Base-by-base conservation (phyloP, 1,140 invertebrate genomes). In the Drosophila triauraria region DNA sequence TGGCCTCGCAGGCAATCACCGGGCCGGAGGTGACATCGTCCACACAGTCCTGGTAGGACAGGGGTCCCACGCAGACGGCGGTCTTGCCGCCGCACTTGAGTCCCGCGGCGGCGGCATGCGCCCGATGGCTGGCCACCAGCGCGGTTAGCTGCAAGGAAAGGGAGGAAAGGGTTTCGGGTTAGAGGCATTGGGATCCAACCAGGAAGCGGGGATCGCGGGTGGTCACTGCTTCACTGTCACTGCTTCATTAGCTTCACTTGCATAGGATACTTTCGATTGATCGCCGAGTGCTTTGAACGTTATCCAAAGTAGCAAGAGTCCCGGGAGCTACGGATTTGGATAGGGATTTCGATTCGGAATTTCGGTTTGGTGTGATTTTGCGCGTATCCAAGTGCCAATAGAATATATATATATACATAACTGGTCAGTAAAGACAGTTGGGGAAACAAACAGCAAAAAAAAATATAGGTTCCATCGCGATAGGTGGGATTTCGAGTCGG, bases 251-350 rank as follows among this genome's bases (percentile, higher is more conserved):
- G 75, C 70, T 48, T 70, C 85, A 88, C 85, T 88, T 88, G 85
- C 85, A 88, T 88, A 85, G 50, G 85, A 64, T 81, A 82, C 68
- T 67, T 90, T 81, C 62, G 85, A 82, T 63, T 90, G 64, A 50
- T 87, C 85, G 75, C 82, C 75, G 75, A 88, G 65, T 59, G 85
- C 78, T 90, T 75, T 90, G 60, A 75, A 75, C 47, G 85, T 75
- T 85, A 90, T 88, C 85, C 85, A 88, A 90, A 88, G 75, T 61
- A 90, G 50, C 64, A 88, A 85, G 70, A 88, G 51, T 84, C 75
- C 85, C 78, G 85, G 85, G 54, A 88, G 85, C 85, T 88, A 82
- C 50, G 70, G 69, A 69, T 78, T 20, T 20, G 44, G 46, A 43
- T 67, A 27, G 48, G 38, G 46, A 17, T 67, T 47, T 13, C 23